phyloP scores from a whole-genome alignment of 1,140 invertebrate genomes.

The Fopius arisanus region DNA sequence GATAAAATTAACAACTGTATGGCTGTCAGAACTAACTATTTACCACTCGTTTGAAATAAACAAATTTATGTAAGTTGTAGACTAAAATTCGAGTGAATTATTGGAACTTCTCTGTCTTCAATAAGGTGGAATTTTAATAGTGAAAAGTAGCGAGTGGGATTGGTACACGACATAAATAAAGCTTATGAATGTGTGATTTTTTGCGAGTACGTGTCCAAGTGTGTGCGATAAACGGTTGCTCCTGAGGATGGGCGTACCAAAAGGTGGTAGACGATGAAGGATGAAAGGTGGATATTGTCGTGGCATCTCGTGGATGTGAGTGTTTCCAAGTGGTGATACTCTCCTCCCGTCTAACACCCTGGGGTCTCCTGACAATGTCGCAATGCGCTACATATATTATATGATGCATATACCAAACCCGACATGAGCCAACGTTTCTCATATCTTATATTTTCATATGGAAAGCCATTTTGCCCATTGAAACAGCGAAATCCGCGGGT shows the following conservation, averaged over 20 bases:
- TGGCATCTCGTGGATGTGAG: constrained; percentile 24
- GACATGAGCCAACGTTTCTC: background rate
- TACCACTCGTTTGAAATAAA: too few species aligned
- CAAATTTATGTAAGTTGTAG: too few species aligned
- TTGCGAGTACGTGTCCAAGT: background rate
- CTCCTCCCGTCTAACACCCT: constrained; percentile 1
- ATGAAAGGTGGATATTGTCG: constrained; percentile 16
- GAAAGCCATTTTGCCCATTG: background rate
- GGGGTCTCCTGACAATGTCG: constrained; percentile 4
- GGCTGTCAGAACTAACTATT: too few species aligned
- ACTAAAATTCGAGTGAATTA: background rate
- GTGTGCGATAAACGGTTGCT: background rate
- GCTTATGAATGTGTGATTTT: background rate
- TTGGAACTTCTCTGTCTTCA: background rate
- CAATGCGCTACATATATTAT: constrained; percentile 14
- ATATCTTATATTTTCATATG: constrained; percentile 11
- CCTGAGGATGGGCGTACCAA: background rate
- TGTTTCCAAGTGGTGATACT: constrained; percentile 35
- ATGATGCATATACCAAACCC: background rate
- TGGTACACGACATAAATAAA: background rate
- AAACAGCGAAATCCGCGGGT: constrained; percentile 22
- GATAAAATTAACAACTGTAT: too few species aligned
- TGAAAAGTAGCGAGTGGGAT: background rate
- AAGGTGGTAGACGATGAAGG: background rate
- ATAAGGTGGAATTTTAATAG: background rate